Conservation (phyloP, 2,888 invertebrate species). For the Pollenia angustigena region DNA sequence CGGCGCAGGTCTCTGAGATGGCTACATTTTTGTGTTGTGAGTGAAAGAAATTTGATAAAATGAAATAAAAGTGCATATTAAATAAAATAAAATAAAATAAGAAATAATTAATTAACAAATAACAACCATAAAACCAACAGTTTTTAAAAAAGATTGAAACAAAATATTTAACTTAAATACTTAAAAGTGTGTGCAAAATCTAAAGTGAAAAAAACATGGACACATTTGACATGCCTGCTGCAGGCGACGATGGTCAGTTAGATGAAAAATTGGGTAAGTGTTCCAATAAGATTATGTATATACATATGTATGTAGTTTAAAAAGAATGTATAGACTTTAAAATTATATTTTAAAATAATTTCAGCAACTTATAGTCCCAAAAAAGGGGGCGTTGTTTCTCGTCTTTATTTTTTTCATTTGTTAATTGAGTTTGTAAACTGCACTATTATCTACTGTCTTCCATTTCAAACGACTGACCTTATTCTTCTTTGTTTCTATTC, state of each 20-base stretch:
- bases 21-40: constrained; percentile 65
- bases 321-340: background rate
- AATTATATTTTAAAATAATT: background rate
- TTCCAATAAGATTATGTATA: background rate
- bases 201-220: constrained; percentile 70
- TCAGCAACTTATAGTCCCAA: background rate
- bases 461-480: constrained; percentile 62
- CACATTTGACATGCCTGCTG: constrained; percentile 61
- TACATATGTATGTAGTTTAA: background rate
- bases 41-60: constrained; percentile 48
- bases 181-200: constrained; percentile 1
- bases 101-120: constrained; percentile 12
- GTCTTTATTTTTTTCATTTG: constrained; percentile 13
- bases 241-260: constrained; percentile 59
- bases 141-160: background rate
- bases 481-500: constrained; percentile 47
- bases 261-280: constrained; percentile 74
- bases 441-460: constrained; percentile 10
- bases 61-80: constrained; percentile 49
- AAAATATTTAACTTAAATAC: background rate
- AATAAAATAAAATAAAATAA: background rate
- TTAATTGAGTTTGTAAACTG: constrained; percentile 30
- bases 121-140: background rate
- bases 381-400: constrained; percentile 63
- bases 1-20: no score